phyloP scores from a whole-genome alignment of 2,888 invertebrate genomes.

The Hemistola chrysoprasaria region DNA sequence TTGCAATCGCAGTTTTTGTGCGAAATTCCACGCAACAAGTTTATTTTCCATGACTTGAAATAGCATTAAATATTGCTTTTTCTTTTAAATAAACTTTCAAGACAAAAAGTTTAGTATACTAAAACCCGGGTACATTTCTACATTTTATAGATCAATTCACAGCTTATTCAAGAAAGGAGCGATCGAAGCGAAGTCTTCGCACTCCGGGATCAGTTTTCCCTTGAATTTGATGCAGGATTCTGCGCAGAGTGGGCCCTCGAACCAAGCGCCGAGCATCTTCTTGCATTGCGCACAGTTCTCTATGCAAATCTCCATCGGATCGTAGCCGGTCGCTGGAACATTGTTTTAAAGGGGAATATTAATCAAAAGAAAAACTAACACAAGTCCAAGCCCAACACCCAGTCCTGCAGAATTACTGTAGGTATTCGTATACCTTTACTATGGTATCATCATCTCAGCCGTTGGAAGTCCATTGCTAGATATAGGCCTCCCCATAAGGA shows the following conservation, averaged over 20 bases:
- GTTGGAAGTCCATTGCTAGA: no score
- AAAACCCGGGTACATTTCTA: slow-evolving; percentile 2
- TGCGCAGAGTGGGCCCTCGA: slow-evolving; percentile 93
- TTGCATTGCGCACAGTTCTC: slow-evolving; percentile 95
- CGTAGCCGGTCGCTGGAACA: slow-evolving; percentile 72
- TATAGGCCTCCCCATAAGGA: no score
- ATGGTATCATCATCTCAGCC: no score
- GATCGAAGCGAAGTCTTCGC: slow-evolving; percentile 91
- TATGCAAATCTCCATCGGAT: slow-evolving; percentile 86
- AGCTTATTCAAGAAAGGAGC: slow-evolving; percentile 87
- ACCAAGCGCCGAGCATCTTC: slow-evolving; percentile 93
- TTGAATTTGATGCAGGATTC: slow-evolving; percentile 92
- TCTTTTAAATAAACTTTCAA: no score
- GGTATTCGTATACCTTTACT: no score
- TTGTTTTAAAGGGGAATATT: slow-evolving; percentile 1
- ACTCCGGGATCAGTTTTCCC: slow-evolving; percentile 92
- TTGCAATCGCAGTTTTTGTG: no score
- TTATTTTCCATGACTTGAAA: no score
- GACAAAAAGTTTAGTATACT: background rate
- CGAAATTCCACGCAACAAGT: no score
- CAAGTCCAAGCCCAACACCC: no score
- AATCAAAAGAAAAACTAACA: no score
- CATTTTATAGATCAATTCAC: slow-evolving; percentile 18
- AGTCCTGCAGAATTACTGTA: no score
- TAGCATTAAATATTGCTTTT: no score